A percentile compares a stretch with the other conserved stretches of the same genome.
Conservation (phyloP, 2,888 invertebrate genomes). For the Andrena dorsata region DNA sequence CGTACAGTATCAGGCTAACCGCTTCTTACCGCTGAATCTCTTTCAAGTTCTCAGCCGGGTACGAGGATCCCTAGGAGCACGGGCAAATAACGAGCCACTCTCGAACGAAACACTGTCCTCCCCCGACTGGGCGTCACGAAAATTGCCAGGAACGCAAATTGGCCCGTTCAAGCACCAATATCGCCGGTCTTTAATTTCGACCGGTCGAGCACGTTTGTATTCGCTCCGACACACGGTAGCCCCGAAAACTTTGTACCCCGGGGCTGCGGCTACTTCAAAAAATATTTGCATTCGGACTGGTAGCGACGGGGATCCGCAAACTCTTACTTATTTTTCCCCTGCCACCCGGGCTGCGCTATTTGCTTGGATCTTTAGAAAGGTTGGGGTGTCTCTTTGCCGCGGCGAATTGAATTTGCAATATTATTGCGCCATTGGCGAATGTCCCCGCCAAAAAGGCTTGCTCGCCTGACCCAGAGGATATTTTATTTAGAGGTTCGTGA, state of each 20-base stretch:
- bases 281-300: conserved; percentile 80
- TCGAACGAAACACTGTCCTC: conserved; percentile 51
- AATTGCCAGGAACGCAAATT: conserved; percentile 62
- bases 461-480: conserved; percentile 26
- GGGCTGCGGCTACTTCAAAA: conserved; percentile 62
- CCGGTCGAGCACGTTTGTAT: conserved; percentile 41
- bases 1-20: not conserved
- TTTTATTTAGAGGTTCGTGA: conserved; percentile 60
- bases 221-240: conserved; percentile 43
- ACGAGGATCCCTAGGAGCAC: not conserved
- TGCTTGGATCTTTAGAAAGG: conserved; percentile 75
- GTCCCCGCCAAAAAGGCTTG: conserved; percentile 1
- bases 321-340: conserved; percentile 70
- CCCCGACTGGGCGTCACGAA: conserved; percentile 36
- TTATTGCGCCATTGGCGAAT: conserved; percentile 60
- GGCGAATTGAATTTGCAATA: conserved; percentile 71
- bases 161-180: conserved; percentile 61
- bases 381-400: conserved; percentile 35
- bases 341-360: conserved; percentile 71
- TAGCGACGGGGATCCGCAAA: conserved; percentile 60
- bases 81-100: conserved; percentile 39
- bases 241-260: conserved; percentile 42
- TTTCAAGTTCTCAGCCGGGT: not conserved
- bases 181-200: conserved; percentile 61
- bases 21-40: conserved; percentile 29